These are phyloP conservation scores for Aphelinus atriplicis DNA, from an alignment of 1,140 invertebrate genomes.

Conservation along the genomic window DNA sequence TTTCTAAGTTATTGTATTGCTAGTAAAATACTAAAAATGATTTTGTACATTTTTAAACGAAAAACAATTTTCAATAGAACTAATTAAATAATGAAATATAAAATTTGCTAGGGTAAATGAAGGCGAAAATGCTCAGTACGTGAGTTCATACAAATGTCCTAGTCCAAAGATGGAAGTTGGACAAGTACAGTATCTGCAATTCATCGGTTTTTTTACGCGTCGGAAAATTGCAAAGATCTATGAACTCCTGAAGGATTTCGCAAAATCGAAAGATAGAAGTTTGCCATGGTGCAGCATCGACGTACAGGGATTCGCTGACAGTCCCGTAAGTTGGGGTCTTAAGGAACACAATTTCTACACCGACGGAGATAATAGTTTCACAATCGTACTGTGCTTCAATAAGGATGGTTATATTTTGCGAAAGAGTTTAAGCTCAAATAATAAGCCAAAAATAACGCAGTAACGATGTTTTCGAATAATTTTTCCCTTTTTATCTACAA, in stretches of 20 bases:
- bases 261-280: constrained; percentile 40
- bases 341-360: constrained; percentile 65
- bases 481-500: too few relatives aligned
- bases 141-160: constrained; percentile 59
- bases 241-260: constrained; percentile 53
- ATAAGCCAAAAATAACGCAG: constrained; percentile 47
- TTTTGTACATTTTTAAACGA: constrained; percentile 1
- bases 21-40: constrained; percentile 1
- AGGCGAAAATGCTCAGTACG: constrained; percentile 49
- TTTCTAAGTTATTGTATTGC: background rate
- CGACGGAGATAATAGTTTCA: constrained; percentile 67
- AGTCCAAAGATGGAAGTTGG: constrained; percentile 50
- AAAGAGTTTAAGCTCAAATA: constrained; percentile 56
- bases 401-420: constrained; percentile 53
- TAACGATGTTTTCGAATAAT: constrained; percentile 29
- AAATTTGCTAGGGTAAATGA: constrained; percentile 38
- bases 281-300: constrained; percentile 65
- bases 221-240: constrained; percentile 59
- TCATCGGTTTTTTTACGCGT: constrained; percentile 66
- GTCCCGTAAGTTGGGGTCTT: constrained; percentile 62
- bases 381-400: constrained; percentile 60
- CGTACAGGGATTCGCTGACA: constrained; percentile 69
- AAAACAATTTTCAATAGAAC: background rate
- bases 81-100: background rate
- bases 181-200: constrained; percentile 62